phyloP scores from a whole-genome alignment of 2,797 vertebrate genomes.

The Florisuga fusca region DNA sequence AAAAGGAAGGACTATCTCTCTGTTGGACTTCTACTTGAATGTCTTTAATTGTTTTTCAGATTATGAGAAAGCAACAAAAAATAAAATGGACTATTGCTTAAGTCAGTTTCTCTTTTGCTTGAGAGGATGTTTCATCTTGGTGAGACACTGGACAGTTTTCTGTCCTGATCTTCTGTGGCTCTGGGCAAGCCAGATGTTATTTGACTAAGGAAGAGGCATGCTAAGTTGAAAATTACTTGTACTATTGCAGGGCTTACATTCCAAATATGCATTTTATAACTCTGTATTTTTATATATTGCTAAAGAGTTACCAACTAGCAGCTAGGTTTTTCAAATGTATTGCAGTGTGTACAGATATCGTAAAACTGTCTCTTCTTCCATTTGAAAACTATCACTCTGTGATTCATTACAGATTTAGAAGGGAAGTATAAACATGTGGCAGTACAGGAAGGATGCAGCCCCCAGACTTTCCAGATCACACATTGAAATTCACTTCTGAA shows the following conservation, averaged over 20 bases:
- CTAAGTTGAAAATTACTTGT: not conserved
- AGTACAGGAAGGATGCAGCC: conserved; percentile 2
- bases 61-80: not conserved
- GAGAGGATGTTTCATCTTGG: not conserved
- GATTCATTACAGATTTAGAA: not conserved
- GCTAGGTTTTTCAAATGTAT: not conserved
- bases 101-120: not conserved
- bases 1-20: not conserved
- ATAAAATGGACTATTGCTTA: not conserved
- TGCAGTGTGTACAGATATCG: not conserved
- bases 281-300: not conserved
- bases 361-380: conserved; percentile 5
- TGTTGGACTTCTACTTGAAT: not conserved
- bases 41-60: not conserved
- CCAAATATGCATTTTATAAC: not conserved
- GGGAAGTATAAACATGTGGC: not conserved
- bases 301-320: not conserved
- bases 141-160: not conserved
- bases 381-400: not conserved
- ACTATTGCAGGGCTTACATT: not conserved
- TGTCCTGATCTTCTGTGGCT: not conserved
- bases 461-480: not conserved
- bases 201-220: not conserved
- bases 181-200: not conserved
- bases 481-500: conserved; percentile 14